phyloP scores from a whole-genome alignment of 2,797 vertebrate species.

The Malurus splendens region DNA sequence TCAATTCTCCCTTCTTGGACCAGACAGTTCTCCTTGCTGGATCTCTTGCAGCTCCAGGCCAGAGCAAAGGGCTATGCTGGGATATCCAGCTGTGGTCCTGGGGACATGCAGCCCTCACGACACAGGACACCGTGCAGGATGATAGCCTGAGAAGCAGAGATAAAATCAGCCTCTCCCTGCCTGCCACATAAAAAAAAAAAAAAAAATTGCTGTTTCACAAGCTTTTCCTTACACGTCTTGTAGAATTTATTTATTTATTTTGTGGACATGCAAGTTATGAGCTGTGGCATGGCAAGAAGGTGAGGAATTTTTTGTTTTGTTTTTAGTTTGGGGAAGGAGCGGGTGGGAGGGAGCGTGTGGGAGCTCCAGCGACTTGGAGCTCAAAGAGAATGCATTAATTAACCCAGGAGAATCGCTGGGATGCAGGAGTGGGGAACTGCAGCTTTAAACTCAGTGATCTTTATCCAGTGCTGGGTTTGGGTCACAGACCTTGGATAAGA shows the following conservation, averaged over 20 bases:
- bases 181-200: background rate
- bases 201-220: background rate
- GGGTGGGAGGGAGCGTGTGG: background rate
- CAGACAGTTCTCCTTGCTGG: background rate
- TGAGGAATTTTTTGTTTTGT: conserved; percentile 45
- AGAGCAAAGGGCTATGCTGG: background rate
- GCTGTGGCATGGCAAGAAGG: conserved; percentile 37
- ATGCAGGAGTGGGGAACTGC: conserved; percentile 57
- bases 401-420: conserved; percentile 76
- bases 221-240: background rate
- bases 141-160: background rate
- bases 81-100: background rate
- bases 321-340: background rate
- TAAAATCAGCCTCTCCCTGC: background rate
- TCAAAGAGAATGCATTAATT: conserved; percentile 83
- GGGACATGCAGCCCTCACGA: background rate
- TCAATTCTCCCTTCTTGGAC: background rate
- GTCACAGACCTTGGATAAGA: conserved; percentile 76
- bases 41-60: background rate
- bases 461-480: conserved; percentile 76
- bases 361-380: conserved; percentile 54
- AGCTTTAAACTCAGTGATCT: conserved; percentile 76
- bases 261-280: background rate
- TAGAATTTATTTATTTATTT: background rate
- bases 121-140: rapidly evolving